Evolutionary conservation across 2,888 invertebrate species (phyloP).

Genomic region (Nemoura dubitans): DNA sequence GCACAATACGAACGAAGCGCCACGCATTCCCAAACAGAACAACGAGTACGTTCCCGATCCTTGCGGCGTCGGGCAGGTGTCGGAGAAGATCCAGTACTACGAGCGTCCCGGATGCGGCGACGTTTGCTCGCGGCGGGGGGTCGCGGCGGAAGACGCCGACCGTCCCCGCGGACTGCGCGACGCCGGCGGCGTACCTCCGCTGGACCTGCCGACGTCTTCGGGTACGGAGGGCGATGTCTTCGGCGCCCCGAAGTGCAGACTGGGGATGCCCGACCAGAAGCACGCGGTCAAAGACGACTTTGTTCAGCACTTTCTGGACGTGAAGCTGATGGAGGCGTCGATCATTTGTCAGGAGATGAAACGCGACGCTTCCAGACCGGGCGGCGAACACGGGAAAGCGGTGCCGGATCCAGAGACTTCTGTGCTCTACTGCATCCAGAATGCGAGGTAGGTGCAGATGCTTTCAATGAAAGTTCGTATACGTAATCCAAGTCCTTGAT

Average conservation of each 20-base stretch:
- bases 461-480: not conserved
- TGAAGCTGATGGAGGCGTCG: conserved; percentile 18
- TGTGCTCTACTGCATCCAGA: not conserved
- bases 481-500: not conserved
- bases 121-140: not conserved
- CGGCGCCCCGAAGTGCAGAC: not conserved
- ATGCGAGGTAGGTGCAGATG: not conserved
- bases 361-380: not conserved
- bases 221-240: not conserved
- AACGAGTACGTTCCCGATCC: not conserved
- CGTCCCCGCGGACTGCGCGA: not conserved
- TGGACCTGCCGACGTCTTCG: conserved; percentile 18
- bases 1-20: not conserved
- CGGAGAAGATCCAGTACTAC: not conserved
- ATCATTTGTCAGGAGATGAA: not conserved
- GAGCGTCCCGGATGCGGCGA: not conserved
- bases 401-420: not conserved
- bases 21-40: not conserved
- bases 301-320: conserved; percentile 14
- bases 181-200: not conserved
- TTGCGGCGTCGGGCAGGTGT: not conserved
- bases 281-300: not conserved
- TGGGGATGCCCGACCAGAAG: not conserved
- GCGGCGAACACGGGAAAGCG: not conserved
- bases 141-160: not conserved